Conservation (phyloP, 2,797 vertebrate genomes). For the Spinibarbus caldwelli region DNA sequence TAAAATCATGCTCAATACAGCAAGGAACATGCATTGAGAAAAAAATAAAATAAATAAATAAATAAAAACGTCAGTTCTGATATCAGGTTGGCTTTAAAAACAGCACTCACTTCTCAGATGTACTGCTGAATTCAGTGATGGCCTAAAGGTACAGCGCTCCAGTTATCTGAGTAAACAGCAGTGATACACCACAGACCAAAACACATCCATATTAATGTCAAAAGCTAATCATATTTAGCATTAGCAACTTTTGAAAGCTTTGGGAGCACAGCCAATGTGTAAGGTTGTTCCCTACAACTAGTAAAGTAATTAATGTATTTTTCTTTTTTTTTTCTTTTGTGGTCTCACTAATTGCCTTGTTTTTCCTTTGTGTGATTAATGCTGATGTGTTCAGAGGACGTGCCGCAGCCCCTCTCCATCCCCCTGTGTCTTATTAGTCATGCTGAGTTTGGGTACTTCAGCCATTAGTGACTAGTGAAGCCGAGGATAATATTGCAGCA, state of each 20-base stretch:
- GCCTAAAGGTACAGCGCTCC: background rate
- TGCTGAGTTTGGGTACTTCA: conserved; percentile 71
- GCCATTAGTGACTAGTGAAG: conserved; percentile 68
- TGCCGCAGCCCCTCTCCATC: conserved; percentile 59
- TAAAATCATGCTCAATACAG: background rate
- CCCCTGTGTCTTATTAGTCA: conserved; percentile 72
- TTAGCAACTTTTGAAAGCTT: background rate
- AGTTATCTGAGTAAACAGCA: conserved; percentile 19
- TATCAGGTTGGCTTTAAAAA: background rate
- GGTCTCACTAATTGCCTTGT: conserved; percentile 63
- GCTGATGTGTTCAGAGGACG: conserved; percentile 70
- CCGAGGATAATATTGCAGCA: conserved; percentile 71
- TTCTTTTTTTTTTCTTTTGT: conserved; percentile 41
- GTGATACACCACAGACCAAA: background rate
- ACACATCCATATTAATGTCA: conserved; percentile 12
- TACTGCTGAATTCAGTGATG: background rate
- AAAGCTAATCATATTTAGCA: background rate
- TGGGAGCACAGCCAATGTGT: conserved; percentile 8
- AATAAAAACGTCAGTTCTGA: background rate
- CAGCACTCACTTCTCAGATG: background rate
- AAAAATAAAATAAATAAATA: background rate
- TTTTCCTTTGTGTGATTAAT: conserved; percentile 67
- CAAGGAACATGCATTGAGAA: background rate
- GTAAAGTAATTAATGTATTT: conserved; percentile 48
- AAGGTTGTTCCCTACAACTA: background rate